Percentiles rank a stretch among this genome's conserved stretches.
phyloP scores from a whole-genome alignment of 2,797 vertebrate species.

The Melanogrammus aeglefinus region DNA sequence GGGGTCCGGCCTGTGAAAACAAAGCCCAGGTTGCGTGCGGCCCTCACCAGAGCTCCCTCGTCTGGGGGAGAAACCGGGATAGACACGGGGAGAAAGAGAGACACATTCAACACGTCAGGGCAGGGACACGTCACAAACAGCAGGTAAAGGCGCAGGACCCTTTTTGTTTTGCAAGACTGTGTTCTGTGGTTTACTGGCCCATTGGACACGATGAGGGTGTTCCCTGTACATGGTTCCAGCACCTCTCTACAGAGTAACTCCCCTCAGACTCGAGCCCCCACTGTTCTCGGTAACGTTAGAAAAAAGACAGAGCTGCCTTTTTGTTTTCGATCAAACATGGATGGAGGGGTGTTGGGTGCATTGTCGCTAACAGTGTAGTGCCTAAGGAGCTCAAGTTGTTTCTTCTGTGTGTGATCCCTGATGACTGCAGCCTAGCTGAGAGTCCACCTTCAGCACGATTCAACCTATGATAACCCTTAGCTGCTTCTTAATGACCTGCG shows the following conservation, averaged over 20 bases:
- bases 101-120: not conserved
- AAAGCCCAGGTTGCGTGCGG: constrained; percentile 86
- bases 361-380: not conserved
- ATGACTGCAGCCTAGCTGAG: not conserved
- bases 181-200: not conserved
- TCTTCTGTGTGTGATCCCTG: not conserved
- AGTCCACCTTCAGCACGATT: not conserved
- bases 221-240: not conserved
- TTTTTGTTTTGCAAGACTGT: too few species aligned
- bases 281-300: constrained; percentile 27
- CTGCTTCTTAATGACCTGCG: not conserved
- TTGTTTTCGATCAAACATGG: constrained; percentile 13
- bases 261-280: constrained; percentile 8
- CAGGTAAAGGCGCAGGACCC: not conserved
- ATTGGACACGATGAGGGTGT: not conserved
- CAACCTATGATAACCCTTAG: not conserved
- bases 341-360: not conserved
- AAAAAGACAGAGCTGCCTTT: constrained; percentile 30
- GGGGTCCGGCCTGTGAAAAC: constrained; percentile 95
- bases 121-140: not conserved
- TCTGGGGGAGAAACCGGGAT: constrained; percentile 69
- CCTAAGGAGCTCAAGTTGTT: not conserved
- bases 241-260: constrained; percentile 40
- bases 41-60: constrained; percentile 94
- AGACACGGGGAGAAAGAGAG: constrained; percentile 19